Evolutionary conservation across 2,113 vertebrate genomes (phyloP).

Genomic region (Burhinus oedicnemus): DNA sequence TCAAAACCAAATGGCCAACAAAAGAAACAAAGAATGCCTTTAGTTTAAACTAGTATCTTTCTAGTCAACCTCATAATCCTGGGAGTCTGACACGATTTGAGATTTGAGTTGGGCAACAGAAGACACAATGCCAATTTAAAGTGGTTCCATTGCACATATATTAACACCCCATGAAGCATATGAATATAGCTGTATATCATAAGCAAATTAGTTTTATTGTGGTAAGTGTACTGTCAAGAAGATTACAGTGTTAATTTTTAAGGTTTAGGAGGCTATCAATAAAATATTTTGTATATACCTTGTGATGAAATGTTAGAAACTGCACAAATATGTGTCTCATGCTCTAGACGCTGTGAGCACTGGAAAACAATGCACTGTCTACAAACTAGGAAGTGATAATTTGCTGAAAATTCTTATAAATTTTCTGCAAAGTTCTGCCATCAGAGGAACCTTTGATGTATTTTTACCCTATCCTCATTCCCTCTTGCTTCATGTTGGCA

Average conservation of each 20-base stretch:
- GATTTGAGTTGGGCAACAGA: neutral
- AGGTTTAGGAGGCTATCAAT: rapidly evolving
- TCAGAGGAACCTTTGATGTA: neutral
- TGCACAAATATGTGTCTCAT: neutral
- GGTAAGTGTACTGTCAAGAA: neutral
- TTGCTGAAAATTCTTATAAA: neutral
- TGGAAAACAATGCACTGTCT: neutral
- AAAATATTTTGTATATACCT: neutral
- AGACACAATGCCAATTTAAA: neutral
- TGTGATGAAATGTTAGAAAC: neutral
- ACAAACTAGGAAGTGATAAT: neutral
- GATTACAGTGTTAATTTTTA: neutral
- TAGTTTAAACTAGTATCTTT: neutral
- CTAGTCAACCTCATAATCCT: neutral
- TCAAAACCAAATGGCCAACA: neutral
- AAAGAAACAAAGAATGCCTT: neutral
- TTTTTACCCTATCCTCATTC: neutral
- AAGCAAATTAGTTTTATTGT: neutral
- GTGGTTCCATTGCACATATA: rapidly evolving
- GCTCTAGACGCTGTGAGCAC: neutral
- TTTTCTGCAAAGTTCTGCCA: neutral
- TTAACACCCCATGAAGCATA: neutral
- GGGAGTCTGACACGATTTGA: neutral
- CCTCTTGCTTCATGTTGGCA: neutral
- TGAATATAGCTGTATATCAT: neutral